phyloP scores from a whole-genome alignment of 2,113 vertebrate genomes.

The Crotalus horridus region DNA sequence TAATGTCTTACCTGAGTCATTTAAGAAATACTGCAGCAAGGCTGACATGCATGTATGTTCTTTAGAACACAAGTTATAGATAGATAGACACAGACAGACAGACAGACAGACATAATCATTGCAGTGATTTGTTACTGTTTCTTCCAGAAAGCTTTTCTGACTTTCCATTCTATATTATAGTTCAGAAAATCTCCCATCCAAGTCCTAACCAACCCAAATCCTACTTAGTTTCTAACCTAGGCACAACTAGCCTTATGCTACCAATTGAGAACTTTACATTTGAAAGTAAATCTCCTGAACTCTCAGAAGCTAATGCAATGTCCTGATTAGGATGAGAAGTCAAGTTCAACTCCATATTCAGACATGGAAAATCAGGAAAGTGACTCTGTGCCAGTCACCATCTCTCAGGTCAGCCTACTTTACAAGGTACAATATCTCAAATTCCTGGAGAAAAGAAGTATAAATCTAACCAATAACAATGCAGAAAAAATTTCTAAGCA shows the following conservation, averaged over 20 bases:
- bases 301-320: background rate
- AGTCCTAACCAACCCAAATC: background rate
- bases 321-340: background rate
- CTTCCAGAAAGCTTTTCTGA: background rate
- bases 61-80: background rate
- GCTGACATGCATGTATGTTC: background rate
- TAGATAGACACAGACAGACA: background rate
- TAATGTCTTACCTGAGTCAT: background rate
- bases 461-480: background rate
- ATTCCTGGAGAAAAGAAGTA: background rate
- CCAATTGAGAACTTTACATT: background rate
- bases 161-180: background rate
- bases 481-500: background rate
- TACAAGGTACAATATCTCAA: background rate
- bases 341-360: background rate
- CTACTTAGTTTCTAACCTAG: background rate
- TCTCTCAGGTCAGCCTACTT: background rate
- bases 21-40: background rate
- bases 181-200: background rate
- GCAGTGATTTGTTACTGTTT: background rate
- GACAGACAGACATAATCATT: background rate
- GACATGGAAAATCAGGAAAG: background rate
- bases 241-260: background rate
- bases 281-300: background rate
- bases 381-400: background rate